Percentiles rank a stretch among this genome's conserved stretches.
These are phyloP conservation scores for Phalacrocorax carbo DNA, from an alignment of 2,113 vertebrate genomes.

Conservation along the genomic window DNA sequence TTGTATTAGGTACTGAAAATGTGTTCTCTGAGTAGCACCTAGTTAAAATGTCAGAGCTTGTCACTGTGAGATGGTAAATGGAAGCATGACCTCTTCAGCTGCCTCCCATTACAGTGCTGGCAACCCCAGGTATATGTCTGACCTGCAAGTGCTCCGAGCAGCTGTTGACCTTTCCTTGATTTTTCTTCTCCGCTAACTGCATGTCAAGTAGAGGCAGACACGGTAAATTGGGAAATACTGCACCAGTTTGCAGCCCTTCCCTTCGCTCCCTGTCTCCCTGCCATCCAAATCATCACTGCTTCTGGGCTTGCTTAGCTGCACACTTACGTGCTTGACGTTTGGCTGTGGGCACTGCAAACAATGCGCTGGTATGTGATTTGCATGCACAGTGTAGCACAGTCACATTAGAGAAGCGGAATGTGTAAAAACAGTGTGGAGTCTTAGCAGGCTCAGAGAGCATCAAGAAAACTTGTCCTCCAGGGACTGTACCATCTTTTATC, in stretches of 20 bases:
- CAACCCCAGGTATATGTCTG: neutral
- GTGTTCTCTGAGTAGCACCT: neutral
- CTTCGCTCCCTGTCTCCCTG: neutral
- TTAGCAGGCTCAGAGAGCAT: neutral
- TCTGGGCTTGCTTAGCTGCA: neutral
- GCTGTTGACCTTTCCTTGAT: conserved; percentile 49
- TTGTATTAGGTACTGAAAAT: neutral
- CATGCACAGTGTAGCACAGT: fast-evolving
- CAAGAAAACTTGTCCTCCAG: neutral
- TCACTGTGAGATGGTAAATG: neutral
- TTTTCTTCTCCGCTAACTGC: neutral
- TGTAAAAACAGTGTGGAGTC: neutral
- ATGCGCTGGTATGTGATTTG: neutral
- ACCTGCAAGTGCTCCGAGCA: conserved; percentile 17
- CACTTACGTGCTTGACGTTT: neutral
- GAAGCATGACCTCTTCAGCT: neutral
- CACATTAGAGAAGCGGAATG: neutral
- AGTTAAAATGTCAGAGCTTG: conserved; percentile 9
- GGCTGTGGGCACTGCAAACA: fast-evolving
- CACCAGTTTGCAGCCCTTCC: neutral
- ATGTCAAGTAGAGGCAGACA: neutral
- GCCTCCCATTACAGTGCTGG: neutral
- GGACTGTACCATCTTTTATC: neutral
- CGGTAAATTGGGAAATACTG: neutral
- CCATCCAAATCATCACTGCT: neutral